Conservation (phyloP, 2,113 vertebrate genomes). For the Nycticryphes semicollaris region DNA sequence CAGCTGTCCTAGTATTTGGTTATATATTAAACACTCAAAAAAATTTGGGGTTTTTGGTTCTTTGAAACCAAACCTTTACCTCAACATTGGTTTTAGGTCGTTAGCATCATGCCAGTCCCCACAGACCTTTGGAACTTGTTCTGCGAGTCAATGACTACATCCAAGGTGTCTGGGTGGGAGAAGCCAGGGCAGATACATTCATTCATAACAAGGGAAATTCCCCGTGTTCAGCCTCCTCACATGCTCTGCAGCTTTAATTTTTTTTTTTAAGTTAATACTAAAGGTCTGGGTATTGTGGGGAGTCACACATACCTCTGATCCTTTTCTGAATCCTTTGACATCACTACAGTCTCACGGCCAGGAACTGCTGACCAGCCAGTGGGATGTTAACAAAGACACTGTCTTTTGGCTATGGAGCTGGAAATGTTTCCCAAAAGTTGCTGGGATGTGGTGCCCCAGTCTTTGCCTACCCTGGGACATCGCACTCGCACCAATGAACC, state of each 20-base stretch:
- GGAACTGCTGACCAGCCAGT: neutral
- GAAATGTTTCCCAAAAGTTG: neutral
- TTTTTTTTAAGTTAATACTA: neutral
- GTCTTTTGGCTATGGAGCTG: neutral
- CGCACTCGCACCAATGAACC: neutral
- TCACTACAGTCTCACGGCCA: neutral
- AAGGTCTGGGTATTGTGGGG: neutral
- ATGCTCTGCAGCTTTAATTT: neutral
- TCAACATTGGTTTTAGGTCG: neutral
- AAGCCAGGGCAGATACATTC: neutral
- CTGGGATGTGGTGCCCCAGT: neutral
- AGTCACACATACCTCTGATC: neutral
- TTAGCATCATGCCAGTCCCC: neutral
- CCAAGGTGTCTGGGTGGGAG: neutral
- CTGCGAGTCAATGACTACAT: neutral
- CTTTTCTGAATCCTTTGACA: neutral
- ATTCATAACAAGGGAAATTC: neutral
- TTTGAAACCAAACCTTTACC: neutral
- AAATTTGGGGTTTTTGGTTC: neutral
- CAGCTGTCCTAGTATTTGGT: neutral
- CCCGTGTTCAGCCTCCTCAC: neutral
- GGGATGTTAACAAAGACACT: neutral
- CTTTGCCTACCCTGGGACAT: neutral
- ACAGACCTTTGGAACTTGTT: neutral
- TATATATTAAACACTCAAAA: neutral